Conservation (phyloP, 2,797 vertebrate genomes). For the Salmo trutta region DNA sequence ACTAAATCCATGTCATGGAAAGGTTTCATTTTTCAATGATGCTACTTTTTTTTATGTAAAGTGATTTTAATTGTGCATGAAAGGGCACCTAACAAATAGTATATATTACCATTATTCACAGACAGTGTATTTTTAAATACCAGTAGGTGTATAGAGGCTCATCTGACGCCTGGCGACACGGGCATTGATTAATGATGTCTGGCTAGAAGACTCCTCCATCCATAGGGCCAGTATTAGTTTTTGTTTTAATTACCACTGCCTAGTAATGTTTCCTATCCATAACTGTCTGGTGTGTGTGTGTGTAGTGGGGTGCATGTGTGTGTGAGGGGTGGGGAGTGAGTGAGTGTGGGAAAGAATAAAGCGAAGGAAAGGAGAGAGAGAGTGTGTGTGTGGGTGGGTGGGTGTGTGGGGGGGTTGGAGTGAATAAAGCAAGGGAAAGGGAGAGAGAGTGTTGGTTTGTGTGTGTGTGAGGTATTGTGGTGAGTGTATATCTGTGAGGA, state of each 20-base stretch:
- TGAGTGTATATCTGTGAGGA: not conserved
- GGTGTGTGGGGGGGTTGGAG: not conserved
- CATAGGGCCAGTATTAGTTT: conserved; percentile 85
- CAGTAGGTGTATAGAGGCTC: conserved; percentile 53
- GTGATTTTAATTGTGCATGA: conserved; percentile 4
- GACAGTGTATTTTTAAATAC: conserved; percentile 5
- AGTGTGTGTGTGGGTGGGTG: not conserved
- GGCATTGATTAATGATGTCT: conserved; percentile 83
- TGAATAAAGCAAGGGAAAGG: not conserved
- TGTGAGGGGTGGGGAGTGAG: not conserved
- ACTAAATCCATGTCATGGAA: not conserved
- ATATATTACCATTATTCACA: not conserved
- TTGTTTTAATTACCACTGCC: conserved; percentile 86
- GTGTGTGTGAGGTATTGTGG: conserved; percentile 4
- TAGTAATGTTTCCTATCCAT: conserved; percentile 89
- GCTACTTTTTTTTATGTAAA: not conserved
- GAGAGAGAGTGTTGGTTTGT: not conserved
- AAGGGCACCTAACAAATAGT: conserved; percentile 9
- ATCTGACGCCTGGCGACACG: conserved; percentile 74
- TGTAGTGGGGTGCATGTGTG: not conserved
- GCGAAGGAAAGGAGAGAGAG: not conserved
- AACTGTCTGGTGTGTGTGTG: conserved; percentile 75
- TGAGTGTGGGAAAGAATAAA: too few species aligned
- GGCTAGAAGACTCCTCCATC: conserved; percentile 74
- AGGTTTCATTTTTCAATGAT: not conserved